Conservation (phyloP, 2,888 invertebrate species). For the Eupithecia exiguata region DNA sequence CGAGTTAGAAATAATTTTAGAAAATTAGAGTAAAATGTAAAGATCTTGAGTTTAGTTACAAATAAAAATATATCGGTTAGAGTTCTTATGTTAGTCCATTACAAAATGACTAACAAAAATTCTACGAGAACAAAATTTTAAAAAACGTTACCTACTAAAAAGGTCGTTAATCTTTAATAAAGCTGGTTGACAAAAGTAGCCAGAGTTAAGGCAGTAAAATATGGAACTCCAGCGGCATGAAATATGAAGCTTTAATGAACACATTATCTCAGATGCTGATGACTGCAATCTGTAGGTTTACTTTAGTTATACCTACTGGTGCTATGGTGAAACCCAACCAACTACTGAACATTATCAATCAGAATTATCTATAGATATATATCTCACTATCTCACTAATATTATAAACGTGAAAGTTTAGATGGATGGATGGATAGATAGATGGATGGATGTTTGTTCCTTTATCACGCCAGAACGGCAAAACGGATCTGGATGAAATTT, state of each 20-base stretch:
- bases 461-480: too few relatives aligned
- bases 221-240: slow-evolving; percentile 24
- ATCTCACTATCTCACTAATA: too few relatives aligned
- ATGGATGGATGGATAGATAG: too few relatives aligned
- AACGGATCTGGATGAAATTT: too few relatives aligned
- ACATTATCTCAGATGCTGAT: slow-evolving; percentile 24
- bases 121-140: neutral
- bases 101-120: too few relatives aligned
- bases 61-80: neutral
- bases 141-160: neutral
- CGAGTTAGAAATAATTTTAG: too few relatives aligned
- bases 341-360: neutral
- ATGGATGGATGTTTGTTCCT: too few relatives aligned
- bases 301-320: neutral
- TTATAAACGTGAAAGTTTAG: too few relatives aligned
- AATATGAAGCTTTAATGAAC: slow-evolving; percentile 29
- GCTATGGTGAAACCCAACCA: neutral
- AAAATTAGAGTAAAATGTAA: too few relatives aligned
- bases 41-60: neutral
- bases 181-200: slow-evolving; percentile 14
- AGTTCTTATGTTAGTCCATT: neutral
- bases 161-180: neutral
- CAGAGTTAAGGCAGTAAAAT: slow-evolving; percentile 22
- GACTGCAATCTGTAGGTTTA: slow-evolving; percentile 4
- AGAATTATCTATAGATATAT: too few relatives aligned